A percentile compares a stretch with the other conserved stretches of the same genome.
These are phyloP conservation scores for Halictus ligatus DNA, from an alignment of 2,888 invertebrate species.

Conservation along the genomic window DNA sequence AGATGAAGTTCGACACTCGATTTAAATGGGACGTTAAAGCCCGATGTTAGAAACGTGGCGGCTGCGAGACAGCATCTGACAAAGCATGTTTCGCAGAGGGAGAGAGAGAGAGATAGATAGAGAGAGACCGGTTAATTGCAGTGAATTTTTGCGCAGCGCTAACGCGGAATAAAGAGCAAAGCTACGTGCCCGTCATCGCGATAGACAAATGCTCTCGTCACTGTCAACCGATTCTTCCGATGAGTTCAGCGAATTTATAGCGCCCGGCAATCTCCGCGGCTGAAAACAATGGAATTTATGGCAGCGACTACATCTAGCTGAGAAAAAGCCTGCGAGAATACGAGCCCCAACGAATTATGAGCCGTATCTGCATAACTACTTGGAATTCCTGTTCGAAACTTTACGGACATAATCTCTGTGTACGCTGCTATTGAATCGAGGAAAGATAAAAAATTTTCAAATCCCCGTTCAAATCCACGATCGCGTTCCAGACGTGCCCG, in stretches of 20 bases:
- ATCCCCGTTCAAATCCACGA: neutral
- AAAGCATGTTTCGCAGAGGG: neutral
- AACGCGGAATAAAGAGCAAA: constrained; percentile 47
- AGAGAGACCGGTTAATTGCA: neutral
- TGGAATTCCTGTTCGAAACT: neutral
- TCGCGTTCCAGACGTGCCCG: neutral
- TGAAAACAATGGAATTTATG: constrained; percentile 53
- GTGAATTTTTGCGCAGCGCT: constrained; percentile 8
- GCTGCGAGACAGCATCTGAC: neutral
- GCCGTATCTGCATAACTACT: neutral
- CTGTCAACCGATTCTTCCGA: constrained; percentile 55
- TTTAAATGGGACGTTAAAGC: neutral
- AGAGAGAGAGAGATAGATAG: too few relatives aligned
- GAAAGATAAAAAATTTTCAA: neutral
- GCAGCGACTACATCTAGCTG: neutral
- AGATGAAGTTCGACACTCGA: neutral
- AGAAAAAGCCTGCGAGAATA: neutral
- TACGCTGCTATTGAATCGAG: neutral
- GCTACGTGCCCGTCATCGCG: constrained; percentile 40
- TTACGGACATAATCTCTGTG: neutral
- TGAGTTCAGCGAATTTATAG: constrained; percentile 48
- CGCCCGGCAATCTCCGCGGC: constrained; percentile 24
- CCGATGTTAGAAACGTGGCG: neutral
- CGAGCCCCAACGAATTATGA: neutral
- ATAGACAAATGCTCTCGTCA: constrained; percentile 45